Evolutionary conservation across 2,113 vertebrate genomes (phyloP).

Genomic region (Ifrita kowaldi): DNA sequence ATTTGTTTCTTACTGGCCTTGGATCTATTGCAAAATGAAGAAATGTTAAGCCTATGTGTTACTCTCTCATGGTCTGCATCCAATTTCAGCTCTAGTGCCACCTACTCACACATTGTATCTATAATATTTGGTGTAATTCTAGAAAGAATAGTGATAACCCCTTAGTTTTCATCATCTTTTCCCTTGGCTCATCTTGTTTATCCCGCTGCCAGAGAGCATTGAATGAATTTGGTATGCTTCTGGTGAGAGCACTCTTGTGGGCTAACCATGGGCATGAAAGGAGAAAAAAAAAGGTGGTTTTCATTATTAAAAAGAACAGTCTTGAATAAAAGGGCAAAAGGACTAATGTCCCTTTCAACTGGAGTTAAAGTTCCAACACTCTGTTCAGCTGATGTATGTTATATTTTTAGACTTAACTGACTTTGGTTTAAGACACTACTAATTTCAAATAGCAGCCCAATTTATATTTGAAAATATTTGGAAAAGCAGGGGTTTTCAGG

Average conservation of each 20-base stretch:
- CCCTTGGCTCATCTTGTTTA: not conserved
- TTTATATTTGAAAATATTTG: not conserved
- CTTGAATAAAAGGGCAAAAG: not conserved
- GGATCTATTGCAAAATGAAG: not conserved
- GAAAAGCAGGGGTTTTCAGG: not conserved
- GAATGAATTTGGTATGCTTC: not conserved
- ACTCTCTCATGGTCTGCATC: not conserved
- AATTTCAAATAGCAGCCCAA: not conserved
- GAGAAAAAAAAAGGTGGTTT: not conserved
- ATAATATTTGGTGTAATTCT: not conserved
- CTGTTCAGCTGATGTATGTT: not conserved
- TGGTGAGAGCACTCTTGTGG: not conserved
- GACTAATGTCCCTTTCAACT: not conserved
- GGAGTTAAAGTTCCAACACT: not conserved
- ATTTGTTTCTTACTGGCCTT: not conserved
- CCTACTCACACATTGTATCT: not conserved
- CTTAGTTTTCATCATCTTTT: not conserved
- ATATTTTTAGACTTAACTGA: not conserved
- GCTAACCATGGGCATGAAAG: not conserved
- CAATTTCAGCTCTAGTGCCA: not conserved
- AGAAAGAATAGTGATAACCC: not conserved
- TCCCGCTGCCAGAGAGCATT: not conserved
- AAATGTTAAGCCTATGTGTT: not conserved
- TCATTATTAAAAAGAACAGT: not conserved
- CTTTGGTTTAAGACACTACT: not conserved